Conservation (phyloP, 2,797 vertebrate species). For the Darevskia mixta region DNA sequence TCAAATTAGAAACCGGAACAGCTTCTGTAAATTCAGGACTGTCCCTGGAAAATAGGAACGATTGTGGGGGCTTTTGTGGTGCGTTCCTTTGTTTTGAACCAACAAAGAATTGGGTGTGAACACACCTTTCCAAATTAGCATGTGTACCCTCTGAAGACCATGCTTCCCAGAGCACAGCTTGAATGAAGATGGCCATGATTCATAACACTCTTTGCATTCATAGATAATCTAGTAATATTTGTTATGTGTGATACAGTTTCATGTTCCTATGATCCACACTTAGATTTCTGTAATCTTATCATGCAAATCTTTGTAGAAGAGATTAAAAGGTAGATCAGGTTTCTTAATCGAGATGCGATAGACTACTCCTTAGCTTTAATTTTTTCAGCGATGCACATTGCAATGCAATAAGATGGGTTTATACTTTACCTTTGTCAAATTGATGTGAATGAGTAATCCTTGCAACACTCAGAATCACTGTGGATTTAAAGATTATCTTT, state of each 20-base stretch:
- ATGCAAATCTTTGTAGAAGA: constrained; percentile 59
- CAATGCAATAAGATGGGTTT: constrained; percentile 46
- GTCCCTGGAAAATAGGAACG: too few relatives aligned
- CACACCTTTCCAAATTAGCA: background rate
- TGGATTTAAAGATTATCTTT: constrained; percentile 66
- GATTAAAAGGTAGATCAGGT: constrained; percentile 59
- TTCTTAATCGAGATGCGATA: constrained; percentile 36
- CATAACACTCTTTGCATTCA: constrained; percentile 15
- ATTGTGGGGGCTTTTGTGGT: background rate
- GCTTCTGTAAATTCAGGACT: too few relatives aligned
- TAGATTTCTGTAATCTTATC: constrained; percentile 71
- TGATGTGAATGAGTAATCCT: constrained; percentile 56
- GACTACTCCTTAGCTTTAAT: background rate
- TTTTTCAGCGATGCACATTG: constrained; percentile 1
- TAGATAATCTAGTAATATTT: background rate
- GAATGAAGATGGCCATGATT: constrained; percentile 38
- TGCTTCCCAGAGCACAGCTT: constrained; percentile 36
- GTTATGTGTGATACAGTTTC: constrained; percentile 27
- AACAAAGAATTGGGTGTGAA: background rate
- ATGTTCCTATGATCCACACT: constrained; percentile 49
- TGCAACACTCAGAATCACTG: constrained; percentile 48
- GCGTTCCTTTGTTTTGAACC: background rate
- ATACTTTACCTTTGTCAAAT: constrained; percentile 56
- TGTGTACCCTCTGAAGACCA: background rate
- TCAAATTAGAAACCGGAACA: too few relatives aligned